These are phyloP conservation scores for Caranx ignobilis DNA, from an alignment of 2,113 vertebrate genomes.

Conservation along the genomic window DNA sequence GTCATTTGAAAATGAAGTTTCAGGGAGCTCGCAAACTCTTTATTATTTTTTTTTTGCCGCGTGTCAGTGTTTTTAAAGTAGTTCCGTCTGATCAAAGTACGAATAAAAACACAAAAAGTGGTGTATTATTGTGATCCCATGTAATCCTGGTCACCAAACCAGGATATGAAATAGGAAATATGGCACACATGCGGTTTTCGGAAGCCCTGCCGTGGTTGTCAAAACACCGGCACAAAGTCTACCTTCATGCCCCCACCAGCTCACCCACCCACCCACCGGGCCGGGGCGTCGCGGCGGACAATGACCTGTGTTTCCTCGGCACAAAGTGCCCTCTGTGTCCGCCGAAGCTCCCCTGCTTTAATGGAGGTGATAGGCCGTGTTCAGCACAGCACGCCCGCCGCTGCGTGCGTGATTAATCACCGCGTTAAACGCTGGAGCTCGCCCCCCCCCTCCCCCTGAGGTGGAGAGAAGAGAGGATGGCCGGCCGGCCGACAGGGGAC, in stretches of 20 bases:
- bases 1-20: too few relatives aligned
- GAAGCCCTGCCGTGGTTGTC: conserved; percentile 82
- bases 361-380: conserved; percentile 64
- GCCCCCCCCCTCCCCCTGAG: conserved; percentile 25
- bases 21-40: too few relatives aligned
- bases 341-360: conserved; percentile 34
- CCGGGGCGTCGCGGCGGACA: conserved; percentile 74
- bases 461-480: conserved; percentile 39
- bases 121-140: conserved; percentile 18
- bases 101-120: not conserved
- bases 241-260: conserved; percentile 73
- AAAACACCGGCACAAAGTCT: conserved; percentile 85
- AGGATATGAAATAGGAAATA: conserved; percentile 69
- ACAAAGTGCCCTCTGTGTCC: conserved; percentile 83
- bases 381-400: conserved; percentile 69
- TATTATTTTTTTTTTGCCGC: too few relatives aligned
- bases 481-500: conserved; percentile 32
- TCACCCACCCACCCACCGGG: conserved; percentile 36
- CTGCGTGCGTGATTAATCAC: conserved; percentile 75
- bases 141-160: conserved; percentile 37
- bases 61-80: not conserved
- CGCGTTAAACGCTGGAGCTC: conserved; percentile 61
- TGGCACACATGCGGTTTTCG: conserved; percentile 69
- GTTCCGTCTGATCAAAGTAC: not conserved
- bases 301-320: conserved; percentile 79